A percentile compares a stretch with the other conserved stretches of the same genome.
These are phyloP conservation scores for Oreocharis arfaki DNA, from an alignment of 2,113 vertebrate species.

Conservation along the genomic window DNA sequence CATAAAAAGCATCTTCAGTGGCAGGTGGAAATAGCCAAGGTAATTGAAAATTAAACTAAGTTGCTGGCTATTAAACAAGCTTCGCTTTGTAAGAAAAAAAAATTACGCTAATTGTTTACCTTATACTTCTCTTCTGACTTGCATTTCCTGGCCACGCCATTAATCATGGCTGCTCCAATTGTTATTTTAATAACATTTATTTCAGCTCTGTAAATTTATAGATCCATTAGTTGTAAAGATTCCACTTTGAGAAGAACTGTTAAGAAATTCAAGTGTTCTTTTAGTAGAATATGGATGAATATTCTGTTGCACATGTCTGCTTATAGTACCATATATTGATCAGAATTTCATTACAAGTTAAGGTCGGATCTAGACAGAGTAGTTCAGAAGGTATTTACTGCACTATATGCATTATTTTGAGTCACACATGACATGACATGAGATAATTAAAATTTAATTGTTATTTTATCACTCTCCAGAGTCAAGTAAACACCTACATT, in stretches of 20 bases:
- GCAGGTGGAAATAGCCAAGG: neutral
- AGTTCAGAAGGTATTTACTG: neutral
- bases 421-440: neutral
- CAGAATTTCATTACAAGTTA: neutral
- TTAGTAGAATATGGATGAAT: neutral
- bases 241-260: neutral
- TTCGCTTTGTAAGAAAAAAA: neutral
- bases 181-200: neutral
- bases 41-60: neutral
- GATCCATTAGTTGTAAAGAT: neutral
- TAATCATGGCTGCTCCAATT: neutral
- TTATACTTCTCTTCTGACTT: neutral
- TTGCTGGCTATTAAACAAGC: neutral
- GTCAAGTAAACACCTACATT: neutral
- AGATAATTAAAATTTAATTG: neutral
- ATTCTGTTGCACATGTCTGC: neutral
- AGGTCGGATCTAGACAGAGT: neutral
- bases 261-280: neutral
- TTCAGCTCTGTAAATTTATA: neutral
- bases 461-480: constrained; percentile 7
- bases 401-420: neutral
- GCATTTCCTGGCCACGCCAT: neutral
- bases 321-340: neutral
- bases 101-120: neutral
- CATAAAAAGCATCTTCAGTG: neutral